Base-by-base conservation (phyloP, 2,113 vertebrate genomes). In the Petromus typicus region DNA sequence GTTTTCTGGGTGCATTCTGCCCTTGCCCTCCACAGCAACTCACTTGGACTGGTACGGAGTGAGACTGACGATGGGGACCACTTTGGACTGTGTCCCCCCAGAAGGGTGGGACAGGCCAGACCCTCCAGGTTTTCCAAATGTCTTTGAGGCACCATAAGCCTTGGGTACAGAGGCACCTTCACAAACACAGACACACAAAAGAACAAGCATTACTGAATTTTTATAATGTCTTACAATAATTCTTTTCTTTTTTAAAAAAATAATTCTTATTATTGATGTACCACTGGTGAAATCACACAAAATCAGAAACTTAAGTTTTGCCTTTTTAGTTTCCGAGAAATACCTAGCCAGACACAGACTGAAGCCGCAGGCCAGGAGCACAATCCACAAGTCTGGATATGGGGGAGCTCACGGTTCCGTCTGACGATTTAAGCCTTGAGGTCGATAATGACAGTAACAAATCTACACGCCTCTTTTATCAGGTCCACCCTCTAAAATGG, bases 1-100 rank as follows among this genome's bases (percentile, higher is more conserved):
- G 32, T n/a, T 76, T 23, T 20, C 2, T 22, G 69, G 75, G 7
- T 10, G 40, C 45, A 69, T 71, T 95, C 37, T 5, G 67, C 63
- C 78, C 40, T 22, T 10, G 66, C 2, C 63, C 66, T 48, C 63
- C 4, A 14, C 37, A 3, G 2, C 10, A 71, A 99, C 99, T 99
- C 97, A 99, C 99, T 99, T 99, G 51, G 99, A 99, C 57, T 99
- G 99, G 98, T 99, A 99, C 0, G 99, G 99, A 96, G 99, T 99
- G 95, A 99, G 98, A 98, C 99, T 99, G 97, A 99, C 99, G 30
- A 99, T 99, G 0, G 99, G 99, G 6, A 99, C 99, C 32, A 99
- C 98, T 98, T 99, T 99, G 93, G 98, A 96, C 97, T 99, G 99
- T 14, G 98, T 95, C 2, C 98, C 99, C 51, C 98, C 99, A 0